Conservation (phyloP, 2,113 vertebrate species). For the Triplophysa tibetana region DNA sequence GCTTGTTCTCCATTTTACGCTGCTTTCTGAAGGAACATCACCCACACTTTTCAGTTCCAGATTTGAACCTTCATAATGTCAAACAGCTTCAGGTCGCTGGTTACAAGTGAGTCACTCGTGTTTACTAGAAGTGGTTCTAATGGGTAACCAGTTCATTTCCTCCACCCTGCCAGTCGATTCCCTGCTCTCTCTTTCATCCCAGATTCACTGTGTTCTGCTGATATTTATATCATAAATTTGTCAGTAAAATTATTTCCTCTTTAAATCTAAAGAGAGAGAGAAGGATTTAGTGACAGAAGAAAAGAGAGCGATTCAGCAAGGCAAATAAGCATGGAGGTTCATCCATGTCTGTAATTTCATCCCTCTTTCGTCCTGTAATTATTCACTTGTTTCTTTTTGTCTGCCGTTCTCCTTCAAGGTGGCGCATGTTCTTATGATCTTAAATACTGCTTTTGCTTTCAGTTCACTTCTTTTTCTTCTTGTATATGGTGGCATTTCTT, state of each 20-base stretch:
- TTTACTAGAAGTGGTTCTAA: slow-evolving; percentile 11
- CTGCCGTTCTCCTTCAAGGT: not conserved
- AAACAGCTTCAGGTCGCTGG: not conserved
- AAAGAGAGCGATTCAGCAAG: slow-evolving; percentile 3
- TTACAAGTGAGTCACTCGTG: slow-evolving; percentile 7
- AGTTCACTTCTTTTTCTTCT: slow-evolving; percentile 4
- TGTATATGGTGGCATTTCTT: not conserved
- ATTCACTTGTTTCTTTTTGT: slow-evolving; percentile 14
- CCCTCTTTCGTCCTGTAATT: slow-evolving; percentile 3
- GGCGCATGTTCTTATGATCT: not conserved
- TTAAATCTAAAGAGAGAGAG: slow-evolving; percentile 6
- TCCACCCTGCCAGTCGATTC: not conserved
- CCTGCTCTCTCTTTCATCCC: not conserved
- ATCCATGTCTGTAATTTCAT: slow-evolving; percentile 37
- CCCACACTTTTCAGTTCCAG: not conserved
- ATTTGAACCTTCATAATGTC: not conserved
- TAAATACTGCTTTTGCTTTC: slow-evolving; percentile 19
- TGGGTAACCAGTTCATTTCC: slow-evolving; percentile 9
- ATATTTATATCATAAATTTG: not conserved
- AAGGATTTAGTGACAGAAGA: not conserved
- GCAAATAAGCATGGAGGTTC: slow-evolving; percentile 19
- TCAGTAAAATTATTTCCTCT: not conserved
- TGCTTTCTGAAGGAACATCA: not conserved
- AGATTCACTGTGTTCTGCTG: not conserved
- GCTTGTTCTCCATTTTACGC: not conserved